phyloP scores from a whole-genome alignment of 2,797 vertebrate species.

The Lithobates sylvaticus region DNA sequence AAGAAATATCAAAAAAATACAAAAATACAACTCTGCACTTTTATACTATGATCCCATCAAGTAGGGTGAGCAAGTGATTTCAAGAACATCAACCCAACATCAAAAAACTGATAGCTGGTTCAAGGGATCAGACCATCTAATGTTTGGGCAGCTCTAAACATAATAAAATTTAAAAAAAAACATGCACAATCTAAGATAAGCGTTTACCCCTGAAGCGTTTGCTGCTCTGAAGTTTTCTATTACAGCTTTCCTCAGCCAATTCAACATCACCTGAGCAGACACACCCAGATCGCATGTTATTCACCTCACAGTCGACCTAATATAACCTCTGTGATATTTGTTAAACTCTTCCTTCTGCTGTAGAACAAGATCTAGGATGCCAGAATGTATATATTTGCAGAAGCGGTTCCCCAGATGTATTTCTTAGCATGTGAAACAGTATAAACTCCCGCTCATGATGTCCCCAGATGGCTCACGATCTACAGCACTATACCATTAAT shows the following conservation, averaged over 20 bases:
- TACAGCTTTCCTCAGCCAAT: slow-evolving; percentile 20
- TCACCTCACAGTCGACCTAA: background rate
- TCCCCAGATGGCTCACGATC: too few relatives aligned
- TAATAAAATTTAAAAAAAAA: background rate
- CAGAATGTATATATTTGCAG: background rate
- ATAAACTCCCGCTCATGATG: too few relatives aligned
- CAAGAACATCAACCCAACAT: background rate
- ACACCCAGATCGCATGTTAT: slow-evolving; percentile 33
- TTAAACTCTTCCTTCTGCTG: slow-evolving; percentile 2
- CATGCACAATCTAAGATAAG: background rate
- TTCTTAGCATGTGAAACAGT: background rate
- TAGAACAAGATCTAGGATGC: slow-evolving; percentile 35
- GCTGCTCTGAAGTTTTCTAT: slow-evolving; percentile 1
- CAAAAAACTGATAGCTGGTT: background rate
- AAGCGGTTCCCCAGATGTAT: background rate
- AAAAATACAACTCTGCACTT: background rate
- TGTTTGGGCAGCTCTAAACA: background rate
- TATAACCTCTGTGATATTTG: slow-evolving; percentile 41
- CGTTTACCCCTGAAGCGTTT: slow-evolving; percentile 11
- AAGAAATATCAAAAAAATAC: too few relatives aligned
- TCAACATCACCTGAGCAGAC: slow-evolving; percentile 52
- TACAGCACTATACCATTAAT: too few relatives aligned
- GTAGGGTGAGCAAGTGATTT: background rate
- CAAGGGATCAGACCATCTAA: background rate
- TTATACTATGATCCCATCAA: background rate